phyloP scores from a whole-genome alignment of 2,888 invertebrate genomes.

The Andrena haemorrhoa region DNA sequence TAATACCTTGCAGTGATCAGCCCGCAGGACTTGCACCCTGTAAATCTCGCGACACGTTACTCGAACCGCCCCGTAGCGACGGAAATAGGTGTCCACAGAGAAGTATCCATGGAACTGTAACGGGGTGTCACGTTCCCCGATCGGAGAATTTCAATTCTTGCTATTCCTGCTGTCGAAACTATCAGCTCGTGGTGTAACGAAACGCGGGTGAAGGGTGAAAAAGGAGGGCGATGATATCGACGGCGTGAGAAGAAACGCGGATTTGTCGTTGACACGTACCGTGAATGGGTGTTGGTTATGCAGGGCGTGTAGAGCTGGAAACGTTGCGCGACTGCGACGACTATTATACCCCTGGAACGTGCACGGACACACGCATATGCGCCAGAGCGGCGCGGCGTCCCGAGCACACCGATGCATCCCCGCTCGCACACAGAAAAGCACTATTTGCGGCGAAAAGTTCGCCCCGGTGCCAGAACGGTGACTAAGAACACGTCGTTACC shows the following conservation, averaged over 20 bases:
- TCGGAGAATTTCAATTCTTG: too few relatives aligned
- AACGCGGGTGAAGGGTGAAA: neutral
- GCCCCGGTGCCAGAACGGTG: constrained; percentile 53
- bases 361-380: neutral
- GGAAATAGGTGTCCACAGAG: too few relatives aligned
- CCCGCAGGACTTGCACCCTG: too few relatives aligned
- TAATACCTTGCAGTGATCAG: too few relatives aligned
- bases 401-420: neutral
- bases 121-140: too few relatives aligned
- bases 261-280: constrained; percentile 44
- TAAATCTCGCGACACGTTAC: too few relatives aligned
- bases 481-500: constrained; percentile 63
- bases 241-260: constrained; percentile 22
- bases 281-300: constrained; percentile 41
- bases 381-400: neutral
- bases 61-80: too few relatives aligned
- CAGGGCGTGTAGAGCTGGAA: constrained; percentile 45
- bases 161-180: neutral
- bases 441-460: constrained; percentile 63
- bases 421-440: constrained; percentile 12
- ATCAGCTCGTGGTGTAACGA: neutral
- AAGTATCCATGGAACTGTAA: too few relatives aligned
- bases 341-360: constrained; percentile 14
- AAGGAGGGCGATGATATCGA: neutral
- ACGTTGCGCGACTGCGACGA: constrained; percentile 49